Evolutionary conservation across 2,113 vertebrate genomes (phyloP), one percentile per base, ranked within the genome.

Genomic region (Ammodytes dubius): DNA sequence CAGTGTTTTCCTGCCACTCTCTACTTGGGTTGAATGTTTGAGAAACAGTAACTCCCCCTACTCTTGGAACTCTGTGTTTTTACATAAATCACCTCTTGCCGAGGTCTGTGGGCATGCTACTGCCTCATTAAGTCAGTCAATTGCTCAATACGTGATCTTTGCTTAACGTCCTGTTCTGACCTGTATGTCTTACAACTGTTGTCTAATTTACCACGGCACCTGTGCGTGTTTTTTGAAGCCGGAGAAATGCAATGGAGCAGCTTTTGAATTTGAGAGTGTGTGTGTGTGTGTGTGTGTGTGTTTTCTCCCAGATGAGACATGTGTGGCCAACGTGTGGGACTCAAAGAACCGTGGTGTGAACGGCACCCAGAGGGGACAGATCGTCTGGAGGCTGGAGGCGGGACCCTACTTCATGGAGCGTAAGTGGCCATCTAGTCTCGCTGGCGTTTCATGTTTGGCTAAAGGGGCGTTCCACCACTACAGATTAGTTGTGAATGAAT

Each of bases 321-420:
- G 96, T 87, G 97, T 97, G 80, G 96, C 97, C 82, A 99, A 99
- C n/a, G 97, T 99, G 85, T 99, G 98, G 98, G 98, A 99, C 94
- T 99, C 98, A 53, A 99, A 99, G 93, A 99, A 99, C 77, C 96
- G 98, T 1, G 98, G 98, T 0, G 96, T 99, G 85, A 99, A 98
- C 13, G 98, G 98, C 80, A 98, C 97, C 0, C 98, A 99, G 82
- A 96, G 96, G 84, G 98, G 98, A 40, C 97, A 99, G 87, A 98
- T 99, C 67, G 95, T 99, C 0, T 99, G 98, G 98, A 92, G 97
- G 70, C 96, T 99, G 91, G 98, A 99, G 85, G 89, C 97, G 1
- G 97, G 96, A 14, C 97, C 97, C 45, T 98, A 99, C 91, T 99
- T 99, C 84, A 98, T 97, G 97, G 98, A 99, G 91, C 90, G 98